Conservation (phyloP, 2,113 vertebrate genomes). For the Dicentrarchus labrax region DNA sequence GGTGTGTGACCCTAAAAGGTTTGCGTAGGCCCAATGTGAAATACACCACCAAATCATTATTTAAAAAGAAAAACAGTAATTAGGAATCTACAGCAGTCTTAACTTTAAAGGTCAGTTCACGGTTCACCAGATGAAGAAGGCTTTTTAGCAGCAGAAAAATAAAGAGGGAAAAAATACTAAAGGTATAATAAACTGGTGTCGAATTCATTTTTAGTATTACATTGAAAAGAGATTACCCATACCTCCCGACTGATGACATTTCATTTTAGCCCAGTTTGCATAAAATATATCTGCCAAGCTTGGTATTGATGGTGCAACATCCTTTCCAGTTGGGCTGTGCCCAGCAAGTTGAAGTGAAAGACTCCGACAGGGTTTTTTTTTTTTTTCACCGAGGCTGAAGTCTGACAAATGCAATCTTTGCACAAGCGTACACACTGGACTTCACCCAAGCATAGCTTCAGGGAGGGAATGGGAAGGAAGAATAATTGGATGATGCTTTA, state of each 20-base stretch:
- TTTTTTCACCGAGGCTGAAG: slow-evolving; percentile 23
- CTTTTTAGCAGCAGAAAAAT: background rate
- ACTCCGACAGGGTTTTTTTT: slow-evolving; percentile 32
- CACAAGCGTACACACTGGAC: background rate
- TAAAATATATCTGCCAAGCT: slow-evolving; percentile 18
- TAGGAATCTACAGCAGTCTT: background rate
- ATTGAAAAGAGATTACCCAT: slow-evolving; percentile 21
- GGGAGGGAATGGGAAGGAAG: slow-evolving; percentile 43
- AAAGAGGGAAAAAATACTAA: background rate
- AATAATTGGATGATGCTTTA: slow-evolving; percentile 69
- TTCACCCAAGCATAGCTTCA: slow-evolving; percentile 39
- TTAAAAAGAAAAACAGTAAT: slow-evolving; percentile 8
- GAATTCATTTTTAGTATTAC: background rate
- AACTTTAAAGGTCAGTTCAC: background rate
- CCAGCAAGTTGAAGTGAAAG: slow-evolving; percentile 40
- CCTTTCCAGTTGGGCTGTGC: slow-evolving; percentile 11
- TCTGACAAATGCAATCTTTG: slow-evolving; percentile 43
- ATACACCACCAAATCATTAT: background rate
- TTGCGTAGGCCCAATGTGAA: too few relatives aligned
- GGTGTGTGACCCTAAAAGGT: too few relatives aligned
- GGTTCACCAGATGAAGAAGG: background rate
- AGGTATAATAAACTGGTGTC: background rate
- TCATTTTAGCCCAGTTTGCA: slow-evolving; percentile 14
- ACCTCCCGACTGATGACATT: background rate
- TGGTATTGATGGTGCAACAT: slow-evolving; percentile 15